phyloP scores from a whole-genome alignment of 2,113 vertebrate genomes.

The Eulemur macaco region DNA sequence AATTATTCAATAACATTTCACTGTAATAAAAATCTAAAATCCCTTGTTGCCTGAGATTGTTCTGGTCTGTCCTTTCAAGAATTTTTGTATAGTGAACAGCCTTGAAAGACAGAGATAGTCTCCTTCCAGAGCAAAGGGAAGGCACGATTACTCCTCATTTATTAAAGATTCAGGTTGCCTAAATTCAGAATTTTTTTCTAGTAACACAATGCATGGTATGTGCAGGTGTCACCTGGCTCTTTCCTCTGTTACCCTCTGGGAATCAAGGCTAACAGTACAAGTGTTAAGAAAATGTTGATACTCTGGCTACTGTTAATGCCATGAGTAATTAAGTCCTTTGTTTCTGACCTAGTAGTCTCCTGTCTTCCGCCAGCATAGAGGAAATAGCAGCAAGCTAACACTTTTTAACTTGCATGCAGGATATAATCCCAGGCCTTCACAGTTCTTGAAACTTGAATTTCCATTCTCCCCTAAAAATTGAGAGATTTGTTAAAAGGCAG shows the following conservation, averaged over 20 bases:
- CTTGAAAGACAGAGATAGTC: neutral
- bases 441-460: constrained; percentile 7
- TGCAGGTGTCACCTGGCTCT: neutral
- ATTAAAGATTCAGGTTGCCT: neutral
- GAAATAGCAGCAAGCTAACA: neutral
- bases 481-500: neutral
- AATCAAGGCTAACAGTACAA: neutral
- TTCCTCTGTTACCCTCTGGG: neutral
- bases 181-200: neutral
- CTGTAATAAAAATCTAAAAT: constrained; percentile 51
- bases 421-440: neutral
- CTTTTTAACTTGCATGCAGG: neutral
- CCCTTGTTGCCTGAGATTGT: neutral
- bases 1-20: constrained; percentile 54
- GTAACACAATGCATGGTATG: neutral
- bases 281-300: neutral
- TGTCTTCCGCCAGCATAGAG: neutral
- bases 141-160: neutral
- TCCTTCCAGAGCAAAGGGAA: neutral
- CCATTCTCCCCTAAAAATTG: neutral
- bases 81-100: neutral
- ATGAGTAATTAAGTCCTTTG: neutral
- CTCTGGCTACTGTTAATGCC: neutral
- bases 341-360: neutral
- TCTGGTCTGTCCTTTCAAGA: neutral